phyloP scores from a whole-genome alignment of 2,888 invertebrate genomes.

The Plagodis pulveraria region DNA sequence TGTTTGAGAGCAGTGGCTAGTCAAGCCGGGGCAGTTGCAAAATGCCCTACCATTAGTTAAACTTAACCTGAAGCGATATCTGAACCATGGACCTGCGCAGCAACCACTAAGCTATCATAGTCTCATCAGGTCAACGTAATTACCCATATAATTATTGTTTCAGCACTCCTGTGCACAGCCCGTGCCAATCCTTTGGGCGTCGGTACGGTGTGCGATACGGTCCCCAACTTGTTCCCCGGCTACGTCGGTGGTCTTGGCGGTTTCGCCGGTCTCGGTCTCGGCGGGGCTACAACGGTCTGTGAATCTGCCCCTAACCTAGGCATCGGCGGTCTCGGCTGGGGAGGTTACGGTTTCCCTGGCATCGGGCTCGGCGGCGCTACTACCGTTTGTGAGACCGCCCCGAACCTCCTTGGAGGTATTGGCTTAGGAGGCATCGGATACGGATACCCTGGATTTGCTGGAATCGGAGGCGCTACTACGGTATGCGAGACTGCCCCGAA shows the following conservation, averaged over 20 bases:
- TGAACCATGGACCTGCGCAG: too few relatives aligned
- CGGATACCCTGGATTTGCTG: slow-evolving; percentile 16
- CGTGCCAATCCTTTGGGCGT: slow-evolving; percentile 51
- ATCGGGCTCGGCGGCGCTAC: slow-evolving; percentile 11
- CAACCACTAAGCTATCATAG: too few relatives aligned
- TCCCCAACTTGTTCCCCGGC: background rate
- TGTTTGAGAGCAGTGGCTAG: too few relatives aligned
- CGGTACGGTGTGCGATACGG: background rate
- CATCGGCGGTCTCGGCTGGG: slow-evolving; percentile 11
- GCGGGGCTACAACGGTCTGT: slow-evolving; percentile 19
- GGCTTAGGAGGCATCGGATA: background rate
- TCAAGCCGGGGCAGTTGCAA: too few relatives aligned
- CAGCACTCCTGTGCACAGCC: slow-evolving; percentile 57
- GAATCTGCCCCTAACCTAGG: slow-evolving; percentile 26
- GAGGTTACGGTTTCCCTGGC: background rate
- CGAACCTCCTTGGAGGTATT: slow-evolving; percentile 10
- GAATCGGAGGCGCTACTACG: slow-evolving; percentile 22
- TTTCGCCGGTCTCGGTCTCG: slow-evolving; percentile 12
- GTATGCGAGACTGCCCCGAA: slow-evolving; percentile 30
- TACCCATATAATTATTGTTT: too few relatives aligned
- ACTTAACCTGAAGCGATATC: too few relatives aligned
- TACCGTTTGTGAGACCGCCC: slow-evolving; percentile 26
- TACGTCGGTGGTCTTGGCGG: slow-evolving; percentile 14
- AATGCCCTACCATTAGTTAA: too few relatives aligned
- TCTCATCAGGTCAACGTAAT: too few relatives aligned